Evolutionary conservation across 2,888 invertebrate genomes (phyloP).

Genomic region (Copidosoma aretas): DNA sequence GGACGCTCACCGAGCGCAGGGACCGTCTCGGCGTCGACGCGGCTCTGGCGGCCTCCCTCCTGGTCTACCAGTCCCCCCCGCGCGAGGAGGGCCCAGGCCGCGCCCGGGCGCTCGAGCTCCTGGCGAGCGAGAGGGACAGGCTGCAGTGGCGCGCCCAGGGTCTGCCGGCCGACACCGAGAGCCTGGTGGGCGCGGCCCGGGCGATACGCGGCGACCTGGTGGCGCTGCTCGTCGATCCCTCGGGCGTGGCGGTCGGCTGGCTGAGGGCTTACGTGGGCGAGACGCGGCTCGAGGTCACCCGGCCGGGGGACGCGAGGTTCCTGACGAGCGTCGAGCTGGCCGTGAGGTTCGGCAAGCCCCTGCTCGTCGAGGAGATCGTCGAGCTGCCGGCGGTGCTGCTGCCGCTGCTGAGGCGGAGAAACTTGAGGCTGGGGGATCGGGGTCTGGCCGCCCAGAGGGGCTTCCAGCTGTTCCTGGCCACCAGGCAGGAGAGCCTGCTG

Average conservation of each 20-base stretch:
- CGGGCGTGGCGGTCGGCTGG: conserved; percentile 84
- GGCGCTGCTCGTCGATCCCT: conserved; percentile 89
- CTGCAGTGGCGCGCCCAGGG: conserved; percentile 88
- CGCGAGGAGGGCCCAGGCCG: conserved; percentile 44
- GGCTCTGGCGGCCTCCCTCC: conserved; percentile 54
- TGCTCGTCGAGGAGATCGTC: conserved; percentile 57
- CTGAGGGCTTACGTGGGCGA: conserved; percentile 71
- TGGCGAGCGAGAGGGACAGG: conserved; percentile 73
- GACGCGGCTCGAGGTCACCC: conserved; percentile 76
- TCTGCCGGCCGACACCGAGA: conserved; percentile 69
- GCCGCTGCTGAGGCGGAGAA: conserved; percentile 52
- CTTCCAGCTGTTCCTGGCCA: conserved; percentile 61
- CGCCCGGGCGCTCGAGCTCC: conserved; percentile 49
- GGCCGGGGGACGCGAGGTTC: conserved; percentile 79
- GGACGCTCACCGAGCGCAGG: conserved; percentile 51
- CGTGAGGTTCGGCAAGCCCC: conserved; percentile 66
- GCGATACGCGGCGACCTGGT: conserved; percentile 66
- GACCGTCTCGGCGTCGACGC: conserved; percentile 54
- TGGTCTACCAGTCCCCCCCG: conserved; percentile 55
- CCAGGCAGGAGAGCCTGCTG: conserved; percentile 87
- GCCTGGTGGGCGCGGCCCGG: conserved; percentile 57
- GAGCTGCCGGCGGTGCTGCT: conserved; percentile 55
- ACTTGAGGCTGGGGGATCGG: conserved; percentile 55
- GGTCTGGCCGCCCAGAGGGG: conserved; percentile 52
- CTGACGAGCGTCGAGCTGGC: conserved; percentile 78